These are phyloP conservation scores for Lepidurus couesii DNA, from an alignment of 1,140 invertebrate genomes.

Conservation along the genomic window DNA sequence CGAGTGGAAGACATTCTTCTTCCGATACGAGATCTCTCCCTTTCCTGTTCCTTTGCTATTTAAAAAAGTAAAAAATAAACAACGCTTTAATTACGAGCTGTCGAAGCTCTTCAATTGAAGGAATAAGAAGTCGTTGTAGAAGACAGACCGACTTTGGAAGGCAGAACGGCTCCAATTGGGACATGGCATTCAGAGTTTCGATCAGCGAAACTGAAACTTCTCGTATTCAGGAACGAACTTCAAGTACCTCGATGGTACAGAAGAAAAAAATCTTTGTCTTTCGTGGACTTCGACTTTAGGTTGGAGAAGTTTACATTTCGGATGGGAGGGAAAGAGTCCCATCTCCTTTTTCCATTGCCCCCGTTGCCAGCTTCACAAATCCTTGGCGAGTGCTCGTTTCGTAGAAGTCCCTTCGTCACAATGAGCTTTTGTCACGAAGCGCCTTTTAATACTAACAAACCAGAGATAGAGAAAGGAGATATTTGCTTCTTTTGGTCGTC, in stretches of 20 bases:
- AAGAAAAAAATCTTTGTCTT: not conserved
- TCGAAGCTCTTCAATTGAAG: too few relatives aligned
- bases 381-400: conserved; percentile 16
- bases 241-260: not conserved
- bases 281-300: not conserved
- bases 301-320: not conserved
- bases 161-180: too few relatives aligned
- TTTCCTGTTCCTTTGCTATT: too few relatives aligned
- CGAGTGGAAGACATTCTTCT: not conserved
- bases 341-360: not conserved
- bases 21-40: not conserved
- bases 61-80: too few relatives aligned
- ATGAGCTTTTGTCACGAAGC: conserved; percentile 18
- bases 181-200: too few relatives aligned
- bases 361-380: not conserved
- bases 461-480: not conserved
- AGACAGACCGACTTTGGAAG: too few relatives aligned
- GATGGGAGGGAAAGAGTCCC: not conserved
- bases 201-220: too few relatives aligned
- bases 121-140: too few relatives aligned
- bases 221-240: too few relatives aligned
- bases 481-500: not conserved
- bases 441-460: not conserved
- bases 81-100: too few relatives aligned
- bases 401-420: not conserved